These are phyloP conservation scores for Leptinotarsa peninsularis DNA, from an alignment of 2,888 invertebrate genomes.

Conservation along the genomic window DNA sequence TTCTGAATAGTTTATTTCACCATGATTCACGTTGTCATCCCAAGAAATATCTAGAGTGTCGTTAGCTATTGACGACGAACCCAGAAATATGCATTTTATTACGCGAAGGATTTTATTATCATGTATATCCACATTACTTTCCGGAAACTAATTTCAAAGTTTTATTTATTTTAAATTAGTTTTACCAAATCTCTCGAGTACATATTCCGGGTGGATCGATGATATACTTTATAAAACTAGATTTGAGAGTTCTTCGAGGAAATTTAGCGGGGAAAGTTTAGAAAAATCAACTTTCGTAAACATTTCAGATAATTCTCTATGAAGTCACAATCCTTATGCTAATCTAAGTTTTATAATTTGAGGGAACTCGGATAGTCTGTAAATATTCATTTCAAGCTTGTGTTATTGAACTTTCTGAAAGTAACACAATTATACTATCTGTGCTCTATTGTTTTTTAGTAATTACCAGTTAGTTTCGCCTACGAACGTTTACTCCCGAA, in stretches of 20 bases:
- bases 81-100: background rate
- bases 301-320: background rate
- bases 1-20: too few relatives aligned
- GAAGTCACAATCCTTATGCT: background rate
- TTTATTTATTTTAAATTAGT: constrained; percentile 37
- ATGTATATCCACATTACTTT: constrained; percentile 31
- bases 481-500: too few relatives aligned
- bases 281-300: background rate
- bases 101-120: constrained; percentile 7
- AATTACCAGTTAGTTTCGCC: too few relatives aligned
- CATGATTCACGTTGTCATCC: background rate
- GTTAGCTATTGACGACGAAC: background rate
- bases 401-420: too few relatives aligned
- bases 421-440: too few relatives aligned
- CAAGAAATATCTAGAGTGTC: background rate
- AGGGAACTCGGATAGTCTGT: too few relatives aligned
- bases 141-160: constrained; percentile 33
- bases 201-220: constrained; percentile 19
- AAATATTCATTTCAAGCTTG: too few relatives aligned
- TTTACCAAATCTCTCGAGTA: constrained; percentile 27
- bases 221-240: background rate
- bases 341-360: background rate
- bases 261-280: background rate
- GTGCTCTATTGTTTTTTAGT: too few relatives aligned
- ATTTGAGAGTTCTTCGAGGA: constrained; percentile 9